Evolutionary conservation across 2,888 invertebrate species (phyloP).

Genomic region (Tiliacea citrago): DNA sequence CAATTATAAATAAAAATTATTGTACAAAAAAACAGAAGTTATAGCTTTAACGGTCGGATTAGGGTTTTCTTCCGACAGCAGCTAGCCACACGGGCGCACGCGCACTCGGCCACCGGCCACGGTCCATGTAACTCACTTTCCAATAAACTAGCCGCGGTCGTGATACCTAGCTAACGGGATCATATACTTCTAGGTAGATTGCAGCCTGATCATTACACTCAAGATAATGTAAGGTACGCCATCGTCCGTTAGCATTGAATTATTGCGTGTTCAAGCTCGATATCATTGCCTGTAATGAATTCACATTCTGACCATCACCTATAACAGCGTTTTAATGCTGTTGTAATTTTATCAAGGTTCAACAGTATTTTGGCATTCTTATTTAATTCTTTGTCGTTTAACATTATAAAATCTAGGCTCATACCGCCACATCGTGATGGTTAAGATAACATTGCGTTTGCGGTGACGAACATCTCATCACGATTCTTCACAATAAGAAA

Average conservation of each 20-base stretch:
- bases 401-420: constrained; percentile 69
- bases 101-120: constrained; percentile 78
- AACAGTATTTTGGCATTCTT: constrained; percentile 16
- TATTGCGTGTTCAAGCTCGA: constrained; percentile 50
- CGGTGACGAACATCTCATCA: constrained; percentile 75
- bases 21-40: constrained; percentile 32
- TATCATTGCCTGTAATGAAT: constrained; percentile 38
- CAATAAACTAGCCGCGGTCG: constrained; percentile 87
- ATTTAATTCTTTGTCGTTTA: constrained; percentile 46
- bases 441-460: constrained; percentile 75
- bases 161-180: constrained; percentile 89
- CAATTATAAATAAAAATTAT: constrained; percentile 15
- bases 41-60: constrained; percentile 69
- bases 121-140: constrained; percentile 86
- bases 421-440: constrained; percentile 66
- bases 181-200: constrained; percentile 80
- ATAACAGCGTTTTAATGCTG: constrained; percentile 25
- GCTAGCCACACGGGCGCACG: constrained; percentile 65
- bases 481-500: constrained; percentile 72
- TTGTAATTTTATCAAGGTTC: constrained; percentile 30
- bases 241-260: constrained; percentile 63
- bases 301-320: constrained; percentile 41
- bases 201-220: constrained; percentile 79
- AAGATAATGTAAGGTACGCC: constrained; percentile 66
- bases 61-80: constrained; percentile 78